Conservation (phyloP, 1,140 invertebrate species). For the Euschistus heros region DNA sequence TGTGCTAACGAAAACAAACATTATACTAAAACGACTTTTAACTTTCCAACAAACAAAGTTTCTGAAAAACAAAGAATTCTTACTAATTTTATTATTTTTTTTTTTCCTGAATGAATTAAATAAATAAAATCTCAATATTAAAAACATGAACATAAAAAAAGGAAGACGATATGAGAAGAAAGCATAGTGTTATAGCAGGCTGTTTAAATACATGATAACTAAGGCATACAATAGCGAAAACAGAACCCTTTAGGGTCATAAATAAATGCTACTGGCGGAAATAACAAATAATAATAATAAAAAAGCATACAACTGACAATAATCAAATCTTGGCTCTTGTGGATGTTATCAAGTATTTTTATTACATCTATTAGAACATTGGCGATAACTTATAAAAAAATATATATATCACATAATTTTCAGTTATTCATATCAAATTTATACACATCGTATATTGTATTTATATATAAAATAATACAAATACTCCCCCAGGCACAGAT, state of each 20-base stretch:
- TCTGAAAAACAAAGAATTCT: not conserved
- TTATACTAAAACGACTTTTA: not conserved
- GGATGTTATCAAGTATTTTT: not conserved
- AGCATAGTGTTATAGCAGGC: not conserved
- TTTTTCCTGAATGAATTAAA: not conserved
- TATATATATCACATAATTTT: slow-evolving; percentile 13
- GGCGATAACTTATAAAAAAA: slow-evolving; percentile 7
- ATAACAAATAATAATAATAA: not conserved
- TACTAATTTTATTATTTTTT: not conserved
- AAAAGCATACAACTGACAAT: not conserved
- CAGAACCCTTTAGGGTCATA: not conserved
- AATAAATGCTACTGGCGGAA: not conserved
- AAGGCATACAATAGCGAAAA: not conserved
- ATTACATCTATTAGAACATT: slow-evolving; percentile 7
- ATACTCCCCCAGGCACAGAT: not conserved
- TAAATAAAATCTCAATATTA: not conserved
- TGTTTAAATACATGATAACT: not conserved
- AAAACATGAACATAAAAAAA: not conserved
- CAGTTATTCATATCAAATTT: not conserved
- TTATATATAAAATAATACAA: slow-evolving; percentile 7
- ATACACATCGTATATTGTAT: not conserved
- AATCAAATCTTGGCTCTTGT: not conserved
- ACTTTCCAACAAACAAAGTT: not conserved
- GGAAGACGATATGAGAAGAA: not conserved
- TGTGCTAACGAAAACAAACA: not conserved